phyloP scores from a whole-genome alignment of 2,113 vertebrate species.

The Scalopus aquaticus region DNA sequence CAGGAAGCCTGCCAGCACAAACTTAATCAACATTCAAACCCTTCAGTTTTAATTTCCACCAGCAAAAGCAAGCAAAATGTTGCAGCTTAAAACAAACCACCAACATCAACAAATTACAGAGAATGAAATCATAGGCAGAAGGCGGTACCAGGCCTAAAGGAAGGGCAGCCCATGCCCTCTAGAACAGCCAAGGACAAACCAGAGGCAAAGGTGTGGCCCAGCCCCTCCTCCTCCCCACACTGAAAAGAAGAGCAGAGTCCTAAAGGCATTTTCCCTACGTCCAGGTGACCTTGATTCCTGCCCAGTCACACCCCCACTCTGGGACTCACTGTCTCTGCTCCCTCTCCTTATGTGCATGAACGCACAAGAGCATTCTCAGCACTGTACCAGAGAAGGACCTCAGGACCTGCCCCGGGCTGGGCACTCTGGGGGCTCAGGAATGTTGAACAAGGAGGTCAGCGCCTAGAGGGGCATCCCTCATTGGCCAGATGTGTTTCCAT shows the following conservation, averaged over 20 bases:
- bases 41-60: constrained; percentile 74
- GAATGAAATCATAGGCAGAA: background rate
- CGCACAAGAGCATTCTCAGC: rapidly evolving
- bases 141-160: background rate
- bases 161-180: background rate
- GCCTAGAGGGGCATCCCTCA: background rate
- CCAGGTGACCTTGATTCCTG: too few relatives aligned
- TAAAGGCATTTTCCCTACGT: background rate
- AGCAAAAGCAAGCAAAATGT: constrained; percentile 56
- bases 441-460: background rate
- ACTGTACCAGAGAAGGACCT: rapidly evolving
- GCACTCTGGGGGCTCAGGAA: too few relatives aligned
- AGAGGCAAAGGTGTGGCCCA: background rate
- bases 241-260: background rate
- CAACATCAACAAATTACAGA: background rate
- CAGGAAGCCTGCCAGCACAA: constrained; percentile 61
- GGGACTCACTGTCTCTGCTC: background rate
- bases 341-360: rapidly evolving
- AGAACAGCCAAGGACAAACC: background rate
- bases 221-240: background rate
- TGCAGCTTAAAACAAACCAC: constrained; percentile 18
- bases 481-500: background rate
- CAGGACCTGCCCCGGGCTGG: background rate
- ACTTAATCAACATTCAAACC: constrained; percentile 63
- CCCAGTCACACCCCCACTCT: background rate